Evolutionary conservation across 2,797 vertebrate species (phyloP), one percentile per base, ranked within the genome.

Genomic region (Anguilla obscura): DNA sequence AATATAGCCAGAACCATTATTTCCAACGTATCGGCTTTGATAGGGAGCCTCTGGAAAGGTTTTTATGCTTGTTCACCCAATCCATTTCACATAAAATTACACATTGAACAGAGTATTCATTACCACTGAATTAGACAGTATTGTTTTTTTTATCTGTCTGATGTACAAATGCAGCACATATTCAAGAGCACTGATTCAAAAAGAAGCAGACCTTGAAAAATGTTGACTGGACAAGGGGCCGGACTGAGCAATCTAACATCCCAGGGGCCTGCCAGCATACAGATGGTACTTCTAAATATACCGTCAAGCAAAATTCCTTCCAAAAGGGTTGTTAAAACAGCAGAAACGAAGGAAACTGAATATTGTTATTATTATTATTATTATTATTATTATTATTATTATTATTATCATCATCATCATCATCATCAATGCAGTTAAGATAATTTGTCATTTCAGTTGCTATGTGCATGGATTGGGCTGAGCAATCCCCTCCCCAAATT

Each of bases 181-280:
- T 45, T 80, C 33, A 40, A 80, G 76, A 80, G 76, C 36, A 16
- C 76, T 80, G 76, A 80, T 80, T 80, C 36, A 80, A 80, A 80
- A 12, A n/a, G 24, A 66, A 74, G 7, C 27, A 80, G 36, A 80
- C 33, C 16, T 80, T 33, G 8, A 36, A 80, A 45, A 80, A 45
- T 80, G 76, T 80, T 80, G 76, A 80, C 76, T 48, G 76, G 76
- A 40, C 76, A 80, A 80, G 76, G 76, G 16, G 76, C 36, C 16
- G 36, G 76, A 24, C 76, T 80, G 76, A 21, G 14, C 76, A 45
- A 21, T 45, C 36, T 14, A 45, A 30, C 33, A 45, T 30, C 69
- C 10, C 69, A 12, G 33, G 30, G 71, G 71, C 12, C 27, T 36
- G 12, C 27, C 71, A 12, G 27, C 27, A 33, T 74, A 74, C 30